Base-by-base conservation (phyloP, 2,797 vertebrate species). In the Sebastes vulpes region DNA sequence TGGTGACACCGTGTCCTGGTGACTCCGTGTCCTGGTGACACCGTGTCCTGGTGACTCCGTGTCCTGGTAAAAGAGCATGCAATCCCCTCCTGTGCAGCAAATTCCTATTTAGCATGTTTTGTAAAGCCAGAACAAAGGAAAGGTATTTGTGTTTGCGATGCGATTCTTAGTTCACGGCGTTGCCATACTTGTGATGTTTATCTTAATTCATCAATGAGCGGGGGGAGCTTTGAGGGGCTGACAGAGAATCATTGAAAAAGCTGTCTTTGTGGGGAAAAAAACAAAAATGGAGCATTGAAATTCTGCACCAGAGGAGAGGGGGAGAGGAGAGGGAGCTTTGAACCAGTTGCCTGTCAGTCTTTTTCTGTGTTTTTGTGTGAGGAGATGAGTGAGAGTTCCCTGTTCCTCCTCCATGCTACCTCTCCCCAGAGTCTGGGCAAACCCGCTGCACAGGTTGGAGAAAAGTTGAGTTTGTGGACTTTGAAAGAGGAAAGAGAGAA, bases 401-500 rank as follows among this genome's bases (percentile, higher is more conserved):
- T 93, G 84, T 91, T 93, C 85, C 90, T 80, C 65, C 81, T 91
- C 82, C 66, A 68, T 72, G 70, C 80, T 92, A 66, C 75, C 77
- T 63, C 89, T 96, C 95, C 93, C 93, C 79, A 71, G 95, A 95
- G 94, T 72, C 83, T 81, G 79, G 86, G 90, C 91, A 92, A 91
- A 93, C 90, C 92, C 79, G 54, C 81, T 90, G 92, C 92, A 84
- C 77, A 79, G 90, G 91, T 93, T 94, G 92, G 88, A 91, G 90
- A 91, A 94, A 93, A 94, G 92, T 95, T 94, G 89, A 84, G 90
- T 93, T 92, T 94, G 87, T 94, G 91, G 94, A 96, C 92, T 95
- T 95, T 94, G 87, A 93, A 94, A 89, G 80, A 64, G 79, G 70
- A 66, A 87, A 81, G 82, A 82, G 2, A 48, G 2, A 48, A 31